Base-by-base conservation (phyloP, 2,113 vertebrate species). In the Conger conger region DNA sequence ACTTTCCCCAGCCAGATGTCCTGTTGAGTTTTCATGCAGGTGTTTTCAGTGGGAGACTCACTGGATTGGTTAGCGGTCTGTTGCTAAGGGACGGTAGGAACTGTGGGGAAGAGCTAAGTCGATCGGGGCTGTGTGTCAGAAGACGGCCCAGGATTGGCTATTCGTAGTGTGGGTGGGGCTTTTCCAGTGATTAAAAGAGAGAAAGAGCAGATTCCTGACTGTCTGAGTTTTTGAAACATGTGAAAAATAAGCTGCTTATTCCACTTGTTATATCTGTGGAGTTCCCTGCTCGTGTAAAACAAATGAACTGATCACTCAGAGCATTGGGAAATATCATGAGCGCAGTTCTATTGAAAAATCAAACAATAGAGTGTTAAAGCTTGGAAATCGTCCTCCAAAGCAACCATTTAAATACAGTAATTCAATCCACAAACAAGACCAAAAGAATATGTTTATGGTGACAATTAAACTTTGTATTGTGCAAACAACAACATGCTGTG, bases 21-120 rank as follows among this genome's bases (percentile, higher is more conserved):
- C 50, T 84, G 53, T 79, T 79, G 30, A 40, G 20, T 63, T 60
- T 57, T 80, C n/a, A 63, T 30, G 35, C 76, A 63, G 76, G 53
- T 53, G 77, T 63, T 16, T 15, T 53, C 83, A 79, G n/a, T 76
- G 15, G 35, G 35, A 57, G 23, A 57, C 76, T 76, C 36, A 60
- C 37, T 16, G 37, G 54, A 30, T 30, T 42, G 35, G 53, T 27
- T 23, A 53, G 35, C 16, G 36, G 35, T 45, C 53, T 79, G 83
- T 84, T 84, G 83, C 83, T 84, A 84, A 53, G 83, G 77, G 50
- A 60, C 30, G 30, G 83, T 13, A 73, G 82, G 33, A 83, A 54
- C 30, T 37, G 57, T 76, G 36, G 42, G 9, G 45, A 73, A 33
- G 73, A 83, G 79, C 18, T 38, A 37, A 4, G 33, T 33, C 45